Evolutionary conservation across 2,888 invertebrate genomes (phyloP).

Genomic region (Malthinus seriepunctatus): DNA sequence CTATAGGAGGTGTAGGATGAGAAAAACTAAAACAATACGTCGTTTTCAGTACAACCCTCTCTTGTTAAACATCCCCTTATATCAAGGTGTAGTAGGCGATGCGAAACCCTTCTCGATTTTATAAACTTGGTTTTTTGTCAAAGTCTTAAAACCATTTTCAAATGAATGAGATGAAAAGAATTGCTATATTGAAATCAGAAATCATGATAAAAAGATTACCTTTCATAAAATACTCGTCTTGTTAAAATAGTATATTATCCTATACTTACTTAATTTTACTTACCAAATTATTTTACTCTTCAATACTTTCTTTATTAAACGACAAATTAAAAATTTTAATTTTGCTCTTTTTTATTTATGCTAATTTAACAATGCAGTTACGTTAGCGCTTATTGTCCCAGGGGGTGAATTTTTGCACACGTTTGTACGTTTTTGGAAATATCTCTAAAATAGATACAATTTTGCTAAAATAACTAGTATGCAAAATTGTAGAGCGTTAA

Average conservation of each 20-base stretch:
- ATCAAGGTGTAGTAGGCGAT: slow-evolving; percentile 18
- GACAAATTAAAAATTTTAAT: too few species aligned
- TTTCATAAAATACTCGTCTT: slow-evolving; percentile 21
- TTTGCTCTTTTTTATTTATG: too few species aligned
- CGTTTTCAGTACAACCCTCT: slow-evolving; percentile 24
- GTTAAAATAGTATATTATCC: background rate
- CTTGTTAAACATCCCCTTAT: slow-evolving; percentile 25
- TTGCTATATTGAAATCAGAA: slow-evolving; percentile 25
- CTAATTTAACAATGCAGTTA: too few species aligned
- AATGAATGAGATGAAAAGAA: slow-evolving; percentile 25
- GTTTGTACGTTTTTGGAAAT: too few species aligned
- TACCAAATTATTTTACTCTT: too few species aligned
- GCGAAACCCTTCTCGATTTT: slow-evolving; percentile 19
- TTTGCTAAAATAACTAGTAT: too few species aligned
- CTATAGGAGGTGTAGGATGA: slow-evolving; percentile 21
- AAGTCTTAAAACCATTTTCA: slow-evolving; percentile 25
- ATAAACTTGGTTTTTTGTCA: slow-evolving; percentile 25
- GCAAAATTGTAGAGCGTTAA: too few species aligned
- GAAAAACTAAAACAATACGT: slow-evolving; percentile 17
- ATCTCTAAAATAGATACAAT: too few species aligned
- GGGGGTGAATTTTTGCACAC: too few species aligned
- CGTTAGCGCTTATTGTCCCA: too few species aligned
- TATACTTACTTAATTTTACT: too few species aligned
- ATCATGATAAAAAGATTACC: slow-evolving; percentile 21
- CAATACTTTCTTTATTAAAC: too few species aligned